Conservation (phyloP, 2,888 invertebrate genomes). For the Acleris cristana region DNA sequence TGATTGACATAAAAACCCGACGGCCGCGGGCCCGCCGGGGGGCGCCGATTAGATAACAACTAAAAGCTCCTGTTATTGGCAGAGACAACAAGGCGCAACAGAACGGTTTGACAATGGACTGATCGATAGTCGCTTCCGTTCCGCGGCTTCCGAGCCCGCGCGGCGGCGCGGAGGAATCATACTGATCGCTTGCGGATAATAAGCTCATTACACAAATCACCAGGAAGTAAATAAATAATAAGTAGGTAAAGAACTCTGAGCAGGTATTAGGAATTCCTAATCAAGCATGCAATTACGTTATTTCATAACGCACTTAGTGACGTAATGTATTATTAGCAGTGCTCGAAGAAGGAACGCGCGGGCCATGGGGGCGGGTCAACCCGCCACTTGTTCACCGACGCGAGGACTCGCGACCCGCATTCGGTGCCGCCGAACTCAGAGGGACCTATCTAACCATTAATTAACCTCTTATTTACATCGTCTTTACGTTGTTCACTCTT, state of each 20-base stretch:
- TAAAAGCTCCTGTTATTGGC: slow-evolving; percentile 7
- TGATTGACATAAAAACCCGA: neutral
- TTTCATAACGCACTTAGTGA: neutral
- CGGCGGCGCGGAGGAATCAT: neutral
- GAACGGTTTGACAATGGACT: neutral
- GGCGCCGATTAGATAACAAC: slow-evolving; percentile 6
- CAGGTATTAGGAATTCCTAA: neutral
- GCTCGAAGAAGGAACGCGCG: neutral
- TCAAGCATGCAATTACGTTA: neutral
- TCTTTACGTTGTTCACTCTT: too few relatives aligned
- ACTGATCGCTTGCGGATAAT: neutral
- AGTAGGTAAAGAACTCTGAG: neutral
- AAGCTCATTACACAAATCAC: neutral
- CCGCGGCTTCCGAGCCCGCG: neutral
- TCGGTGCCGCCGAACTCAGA: too few relatives aligned
- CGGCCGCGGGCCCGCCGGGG: neutral
- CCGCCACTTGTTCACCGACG: neutral
- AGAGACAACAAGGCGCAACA: neutral
- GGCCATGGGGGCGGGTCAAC: neutral
- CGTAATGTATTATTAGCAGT: neutral
- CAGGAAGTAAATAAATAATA: neutral
- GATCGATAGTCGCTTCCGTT: slow-evolving; percentile 7
- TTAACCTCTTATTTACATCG: too few relatives aligned
- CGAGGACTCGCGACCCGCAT: neutral
- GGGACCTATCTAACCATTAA: too few relatives aligned